phyloP scores from a whole-genome alignment of 2,797 vertebrate genomes.

The Euphonia xanthogaster region DNA sequence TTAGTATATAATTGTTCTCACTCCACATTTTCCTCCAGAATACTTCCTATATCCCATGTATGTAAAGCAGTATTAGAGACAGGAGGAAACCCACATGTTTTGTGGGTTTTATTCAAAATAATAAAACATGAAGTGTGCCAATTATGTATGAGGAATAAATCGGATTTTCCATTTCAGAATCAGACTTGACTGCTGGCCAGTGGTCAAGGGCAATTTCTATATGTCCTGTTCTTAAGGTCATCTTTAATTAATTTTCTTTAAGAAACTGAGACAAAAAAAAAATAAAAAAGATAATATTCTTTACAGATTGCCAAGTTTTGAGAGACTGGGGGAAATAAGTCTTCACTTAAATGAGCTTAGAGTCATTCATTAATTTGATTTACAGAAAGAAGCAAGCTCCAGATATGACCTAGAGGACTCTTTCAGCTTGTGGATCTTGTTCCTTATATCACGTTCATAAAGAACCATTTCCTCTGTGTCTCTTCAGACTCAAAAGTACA shows the following conservation, averaged over 20 bases:
- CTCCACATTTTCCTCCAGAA: not conserved
- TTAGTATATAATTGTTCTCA: not conserved
- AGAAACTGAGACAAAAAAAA: not conserved
- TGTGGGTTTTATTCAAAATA: not conserved
- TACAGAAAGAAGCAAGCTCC: not conserved
- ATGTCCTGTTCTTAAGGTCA: not conserved
- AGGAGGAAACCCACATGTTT: fast-evolving
- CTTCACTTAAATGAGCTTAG: not conserved
- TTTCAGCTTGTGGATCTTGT: not conserved
- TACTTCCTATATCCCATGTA: not conserved
- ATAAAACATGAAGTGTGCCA: not conserved
- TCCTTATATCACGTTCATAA: not conserved
- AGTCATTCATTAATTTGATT: not conserved
- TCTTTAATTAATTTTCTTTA: not conserved
- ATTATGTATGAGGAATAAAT: not conserved
- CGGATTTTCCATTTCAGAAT: not conserved
- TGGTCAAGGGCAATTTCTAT: not conserved
- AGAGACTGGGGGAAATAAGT: not conserved
- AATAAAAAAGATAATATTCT: not conserved
- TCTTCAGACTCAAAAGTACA: not conserved
- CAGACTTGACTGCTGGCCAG: not conserved
- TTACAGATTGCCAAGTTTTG: not conserved
- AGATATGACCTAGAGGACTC: not conserved
- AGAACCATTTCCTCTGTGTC: not conserved
- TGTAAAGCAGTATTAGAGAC: not conserved